Conservation (phyloP, 2,888 invertebrate genomes). For the Callyntrura sp. region DNA sequence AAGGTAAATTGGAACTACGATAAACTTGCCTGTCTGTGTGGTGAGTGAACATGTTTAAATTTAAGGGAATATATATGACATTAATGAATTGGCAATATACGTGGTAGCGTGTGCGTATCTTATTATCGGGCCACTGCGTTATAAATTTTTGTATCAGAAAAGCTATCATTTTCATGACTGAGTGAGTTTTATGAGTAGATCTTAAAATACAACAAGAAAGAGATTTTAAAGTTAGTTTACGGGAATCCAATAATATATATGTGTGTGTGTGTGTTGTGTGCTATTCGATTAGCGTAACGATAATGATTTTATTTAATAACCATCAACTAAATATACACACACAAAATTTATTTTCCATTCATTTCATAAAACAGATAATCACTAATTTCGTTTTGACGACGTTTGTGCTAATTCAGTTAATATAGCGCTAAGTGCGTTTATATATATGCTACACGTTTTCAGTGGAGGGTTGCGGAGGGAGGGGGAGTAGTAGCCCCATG, state of each 20-base stretch:
- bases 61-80: background rate
- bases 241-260: slow-evolving; percentile 17
- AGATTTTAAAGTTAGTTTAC: background rate
- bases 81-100: background rate
- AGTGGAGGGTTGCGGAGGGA: background rate
- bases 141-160: background rate
- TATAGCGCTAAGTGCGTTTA: background rate
- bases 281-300: background rate
- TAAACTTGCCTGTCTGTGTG: background rate
- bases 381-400: slow-evolving; percentile 29
- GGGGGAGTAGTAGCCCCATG: background rate
- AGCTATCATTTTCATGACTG: slow-evolving; percentile 34
- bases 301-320: background rate
- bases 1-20: too few relatives aligned
- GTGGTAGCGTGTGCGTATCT: background rate
- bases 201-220: background rate
- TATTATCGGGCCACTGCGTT: background rate
- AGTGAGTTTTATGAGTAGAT: background rate
- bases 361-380: slow-evolving; percentile 5
- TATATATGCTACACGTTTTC: background rate
- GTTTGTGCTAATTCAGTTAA: slow-evolving; percentile 26
- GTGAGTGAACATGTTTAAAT: background rate
- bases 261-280: too few relatives aligned
- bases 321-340: background rate
- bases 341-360: background rate